phyloP scores from a whole-genome alignment of 30 jellyfish, hydroid and myxozoan species.

The Sanderia malayensis region DNA sequence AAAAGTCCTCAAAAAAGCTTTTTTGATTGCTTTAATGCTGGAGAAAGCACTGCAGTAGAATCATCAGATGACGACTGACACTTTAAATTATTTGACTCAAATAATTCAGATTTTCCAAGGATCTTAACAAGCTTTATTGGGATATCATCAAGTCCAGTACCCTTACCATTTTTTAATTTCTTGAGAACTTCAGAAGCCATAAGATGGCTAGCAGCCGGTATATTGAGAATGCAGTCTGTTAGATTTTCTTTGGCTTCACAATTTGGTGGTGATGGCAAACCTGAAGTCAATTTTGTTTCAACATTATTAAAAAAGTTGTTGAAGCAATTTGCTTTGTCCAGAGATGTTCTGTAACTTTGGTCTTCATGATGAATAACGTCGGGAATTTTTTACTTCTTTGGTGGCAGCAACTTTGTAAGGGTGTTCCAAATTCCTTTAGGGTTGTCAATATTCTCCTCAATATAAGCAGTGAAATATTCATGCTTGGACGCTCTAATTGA shows the following conservation, averaged over 20 bases:
- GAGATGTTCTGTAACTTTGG: not conserved
- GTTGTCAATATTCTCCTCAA: not conserved
- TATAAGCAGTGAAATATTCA: not conserved
- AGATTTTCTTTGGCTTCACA: constrained; percentile 19
- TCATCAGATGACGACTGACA: constrained; percentile 1
- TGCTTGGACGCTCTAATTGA: not conserved
- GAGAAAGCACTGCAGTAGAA: not conserved
- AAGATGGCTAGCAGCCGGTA: constrained; percentile 13
- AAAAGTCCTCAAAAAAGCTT: no score
- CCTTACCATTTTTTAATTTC: constrained; percentile 23
- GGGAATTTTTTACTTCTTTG: not conserved
- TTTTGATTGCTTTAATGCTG: no score
- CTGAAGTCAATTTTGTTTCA: constrained; percentile 17
- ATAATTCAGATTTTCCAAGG: no score
- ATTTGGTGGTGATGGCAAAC: constrained; percentile 29
- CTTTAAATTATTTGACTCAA: no score
- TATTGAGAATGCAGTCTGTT: constrained; percentile 20
- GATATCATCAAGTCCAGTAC: constrained; percentile 28
- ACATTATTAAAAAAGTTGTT: not conserved
- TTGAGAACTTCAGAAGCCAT: constrained; percentile 20
- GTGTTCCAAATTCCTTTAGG: not conserved
- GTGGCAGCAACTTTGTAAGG: not conserved
- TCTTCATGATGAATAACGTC: not conserved
- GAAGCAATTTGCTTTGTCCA: not conserved
- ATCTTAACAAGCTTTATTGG: constrained; percentile 26